Evolutionary conservation across 2,113 vertebrate genomes (phyloP).

Genomic region (Ictalurus furcatus): DNA sequence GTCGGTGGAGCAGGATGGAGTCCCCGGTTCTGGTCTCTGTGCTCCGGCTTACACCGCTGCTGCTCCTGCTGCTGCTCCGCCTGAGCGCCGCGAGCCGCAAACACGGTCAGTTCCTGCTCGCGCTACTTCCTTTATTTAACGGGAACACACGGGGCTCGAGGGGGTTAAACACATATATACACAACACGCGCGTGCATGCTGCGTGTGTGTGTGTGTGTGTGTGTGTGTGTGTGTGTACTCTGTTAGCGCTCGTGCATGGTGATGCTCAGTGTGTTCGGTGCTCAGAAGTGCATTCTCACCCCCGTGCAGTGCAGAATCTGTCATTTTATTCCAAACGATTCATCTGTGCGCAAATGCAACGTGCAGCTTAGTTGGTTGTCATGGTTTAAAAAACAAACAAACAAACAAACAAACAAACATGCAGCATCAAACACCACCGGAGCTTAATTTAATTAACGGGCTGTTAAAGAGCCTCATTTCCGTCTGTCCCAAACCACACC

Average conservation of each 20-base stretch:
- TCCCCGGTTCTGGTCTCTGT: neutral
- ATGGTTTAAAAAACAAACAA: neutral
- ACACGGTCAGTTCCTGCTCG: slow-evolving; percentile 69
- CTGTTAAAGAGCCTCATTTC: neutral
- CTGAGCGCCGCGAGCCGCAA: slow-evolving; percentile 61
- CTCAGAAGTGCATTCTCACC: neutral
- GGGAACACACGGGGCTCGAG: neutral
- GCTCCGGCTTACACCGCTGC: slow-evolving; percentile 45
- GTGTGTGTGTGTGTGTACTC: neutral
- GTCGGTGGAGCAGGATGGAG: slow-evolving; percentile 28
- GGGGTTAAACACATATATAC: neutral
- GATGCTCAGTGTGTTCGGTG: neutral
- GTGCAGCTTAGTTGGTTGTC: neutral
- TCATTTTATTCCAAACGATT: neutral
- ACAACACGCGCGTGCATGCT: neutral
- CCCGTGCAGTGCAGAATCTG: neutral
- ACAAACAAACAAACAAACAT: neutral
- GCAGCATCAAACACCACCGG: neutral
- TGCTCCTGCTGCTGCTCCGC: slow-evolving; percentile 63
- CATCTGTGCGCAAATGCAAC: neutral
- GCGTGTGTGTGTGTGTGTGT: neutral
- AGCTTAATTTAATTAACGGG: neutral
- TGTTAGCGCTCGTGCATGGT: neutral
- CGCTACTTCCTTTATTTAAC: neutral
- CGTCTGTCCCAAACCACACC: neutral